A percentile compares a stretch with the other conserved stretches of the same genome.
Conservation (phyloP, 1,140 invertebrate genomes). For the Listronotus bonariensis region DNA sequence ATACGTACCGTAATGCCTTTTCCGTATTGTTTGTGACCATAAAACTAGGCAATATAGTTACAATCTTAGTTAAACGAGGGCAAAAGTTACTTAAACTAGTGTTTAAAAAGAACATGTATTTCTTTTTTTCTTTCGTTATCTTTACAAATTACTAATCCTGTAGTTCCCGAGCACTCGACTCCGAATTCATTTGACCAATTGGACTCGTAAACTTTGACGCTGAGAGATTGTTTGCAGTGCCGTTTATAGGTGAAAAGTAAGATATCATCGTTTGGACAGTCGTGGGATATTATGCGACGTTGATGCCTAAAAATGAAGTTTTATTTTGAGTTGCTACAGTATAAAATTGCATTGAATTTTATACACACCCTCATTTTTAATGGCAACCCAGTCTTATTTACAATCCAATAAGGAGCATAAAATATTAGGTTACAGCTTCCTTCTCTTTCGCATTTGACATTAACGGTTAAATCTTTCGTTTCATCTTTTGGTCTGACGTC, state of each 20-base stretch:
- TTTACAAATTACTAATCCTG: conserved; percentile 75
- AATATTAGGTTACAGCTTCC: conserved; percentile 69
- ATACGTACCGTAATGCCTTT: conserved; percentile 60
- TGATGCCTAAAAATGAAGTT: conserved; percentile 62
- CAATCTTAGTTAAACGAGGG: conserved; percentile 79
- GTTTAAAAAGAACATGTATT: conserved; percentile 63
- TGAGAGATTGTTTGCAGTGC: conserved; percentile 64
- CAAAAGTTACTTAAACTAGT: conserved; percentile 68
- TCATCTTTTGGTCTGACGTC: conserved; percentile 64
- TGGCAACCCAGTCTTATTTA: conserved; percentile 84
- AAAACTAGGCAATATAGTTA: conserved; percentile 84
- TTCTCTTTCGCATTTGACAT: conserved; percentile 67
- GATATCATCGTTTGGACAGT: conserved; percentile 67
- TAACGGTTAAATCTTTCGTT: conserved; percentile 69
- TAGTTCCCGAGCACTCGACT: conserved; percentile 71
- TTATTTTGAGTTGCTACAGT: not conserved
- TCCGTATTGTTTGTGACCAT: conserved; percentile 77
- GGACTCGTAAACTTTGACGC: conserved; percentile 71
- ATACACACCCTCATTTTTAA: conserved; percentile 74
- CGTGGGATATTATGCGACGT: conserved; percentile 68
- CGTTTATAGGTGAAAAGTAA: conserved; percentile 73
- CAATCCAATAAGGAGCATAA: conserved; percentile 87
- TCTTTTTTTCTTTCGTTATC: conserved; percentile 67
- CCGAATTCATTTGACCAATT: conserved; percentile 76
- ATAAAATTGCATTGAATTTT: conserved; percentile 18